Evolutionary conservation across 2,888 invertebrate species (phyloP), one percentile per base, ranked within the genome.

Genomic region (Odontomyia ornata): DNA sequence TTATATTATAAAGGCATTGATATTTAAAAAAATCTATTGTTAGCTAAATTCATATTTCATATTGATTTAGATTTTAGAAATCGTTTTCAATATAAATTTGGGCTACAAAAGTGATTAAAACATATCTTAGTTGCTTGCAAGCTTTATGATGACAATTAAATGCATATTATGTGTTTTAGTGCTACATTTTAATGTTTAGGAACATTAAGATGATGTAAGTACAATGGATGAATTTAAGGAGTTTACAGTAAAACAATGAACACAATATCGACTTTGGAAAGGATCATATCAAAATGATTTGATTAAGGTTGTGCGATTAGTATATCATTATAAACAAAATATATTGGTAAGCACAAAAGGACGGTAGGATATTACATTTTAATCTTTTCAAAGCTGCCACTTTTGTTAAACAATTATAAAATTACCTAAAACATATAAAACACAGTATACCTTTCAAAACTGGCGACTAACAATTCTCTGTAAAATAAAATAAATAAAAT

Each of bases 31-130:
- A 47, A 69, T 21, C 52, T 43, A 2, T 56, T 21, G 15, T 28
- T 72, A 72, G 28, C 56, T 72, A 72, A 60, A 60, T 60, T 60
- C 25, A 60, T 72, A 23, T 72, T 71, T 27, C 27, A 47, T 52
- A 23, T 72, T 72, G 28, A 72, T 57, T 60, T 73, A 30, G 73
- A 73, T 73, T 73, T 73, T 23, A 60, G 18, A 73, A 73, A 36
- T 73, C 73, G 30, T 36, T n/a, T n/a, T 23, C 43, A 36, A 73
- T 73, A 60, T 73, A 65, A 11, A 65, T 21, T 36, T n/a, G n/a
- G 23, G 4, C 25, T 23, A 18, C 3, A 36, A 36, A 52, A 52
- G 52, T 52, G 52, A 13, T 52, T 9, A 13, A 52, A 52, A 3
- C 7, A 13, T 27, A 25, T 65, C 27, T 65, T 65, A 9, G 13